These are phyloP conservation scores for Hydropsyche tenuis DNA, from an alignment of 1,140 invertebrate species.

Conservation along the genomic window DNA sequence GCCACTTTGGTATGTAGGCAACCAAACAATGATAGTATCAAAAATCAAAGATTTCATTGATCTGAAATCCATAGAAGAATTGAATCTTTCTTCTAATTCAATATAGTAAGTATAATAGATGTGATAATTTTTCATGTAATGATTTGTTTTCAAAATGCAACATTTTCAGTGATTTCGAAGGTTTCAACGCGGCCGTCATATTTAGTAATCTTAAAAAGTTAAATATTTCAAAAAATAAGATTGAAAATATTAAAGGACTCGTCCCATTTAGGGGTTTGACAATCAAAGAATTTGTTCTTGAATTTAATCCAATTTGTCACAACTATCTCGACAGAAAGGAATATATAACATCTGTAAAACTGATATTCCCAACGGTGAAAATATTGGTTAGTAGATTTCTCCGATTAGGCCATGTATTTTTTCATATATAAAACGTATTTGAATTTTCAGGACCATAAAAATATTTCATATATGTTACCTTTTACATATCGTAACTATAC, in stretches of 20 bases:
- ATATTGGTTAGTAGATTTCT: slow-evolving; percentile 53
- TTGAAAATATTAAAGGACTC: not conserved
- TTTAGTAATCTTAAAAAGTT: slow-evolving; percentile 22
- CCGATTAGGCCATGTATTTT: too few relatives aligned
- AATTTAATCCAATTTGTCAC: slow-evolving; percentile 62
- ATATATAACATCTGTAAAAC: slow-evolving; percentile 57
- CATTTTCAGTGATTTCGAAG: slow-evolving; percentile 37
- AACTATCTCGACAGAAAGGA: slow-evolving; percentile 57
- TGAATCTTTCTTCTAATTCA: slow-evolving; percentile 36
- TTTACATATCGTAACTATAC: slow-evolving; percentile 34
- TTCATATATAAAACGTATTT: not conserved
- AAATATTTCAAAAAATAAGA: slow-evolving; percentile 41
- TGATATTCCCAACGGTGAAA: slow-evolving; percentile 56
- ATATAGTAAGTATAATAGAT: slow-evolving; percentile 30
- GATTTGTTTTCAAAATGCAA: not conserved
- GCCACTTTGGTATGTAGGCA: slow-evolving; percentile 40
- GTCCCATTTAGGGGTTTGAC: slow-evolving; percentile 44
- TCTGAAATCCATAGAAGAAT: slow-evolving; percentile 6
- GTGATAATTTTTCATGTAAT: not conserved
- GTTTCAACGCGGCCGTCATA: slow-evolving; percentile 26
- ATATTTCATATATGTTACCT: slow-evolving; percentile 26
- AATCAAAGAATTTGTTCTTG: slow-evolving; percentile 53
- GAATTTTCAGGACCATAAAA: slow-evolving; percentile 37
- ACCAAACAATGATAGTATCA: slow-evolving; percentile 36
- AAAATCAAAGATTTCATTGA: slow-evolving; percentile 29